These are phyloP conservation scores for Ardeotis arabs DNA, from an alignment of 2,113 vertebrate genomes.

Conservation along the genomic window DNA sequence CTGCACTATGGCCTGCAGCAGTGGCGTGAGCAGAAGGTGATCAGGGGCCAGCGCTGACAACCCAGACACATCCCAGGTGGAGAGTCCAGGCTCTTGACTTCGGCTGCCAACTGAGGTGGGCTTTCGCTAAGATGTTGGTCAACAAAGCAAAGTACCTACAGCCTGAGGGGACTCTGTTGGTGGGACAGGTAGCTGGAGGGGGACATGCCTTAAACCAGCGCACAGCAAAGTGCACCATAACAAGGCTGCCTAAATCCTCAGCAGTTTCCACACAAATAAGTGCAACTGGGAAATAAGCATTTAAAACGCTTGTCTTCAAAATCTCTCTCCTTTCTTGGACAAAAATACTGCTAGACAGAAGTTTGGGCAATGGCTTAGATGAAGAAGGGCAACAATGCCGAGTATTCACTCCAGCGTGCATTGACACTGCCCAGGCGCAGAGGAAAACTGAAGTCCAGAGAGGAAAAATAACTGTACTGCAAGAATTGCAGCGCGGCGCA, in stretches of 20 bases:
- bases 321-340: neutral
- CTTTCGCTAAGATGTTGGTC: neutral
- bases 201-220: neutral
- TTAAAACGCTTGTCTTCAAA: neutral
- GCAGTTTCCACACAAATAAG: neutral
- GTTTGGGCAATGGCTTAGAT: neutral
- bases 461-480: neutral
- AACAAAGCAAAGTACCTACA: neutral
- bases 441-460: neutral
- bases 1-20: neutral
- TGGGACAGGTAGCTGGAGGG: neutral
- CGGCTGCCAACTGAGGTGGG: neutral
- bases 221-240: accelerated
- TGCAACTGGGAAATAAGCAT: neutral
- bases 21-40: neutral
- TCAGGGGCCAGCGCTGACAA: neutral
- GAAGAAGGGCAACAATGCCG: neutral
- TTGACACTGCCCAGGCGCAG: accelerated
- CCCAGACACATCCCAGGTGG: neutral
- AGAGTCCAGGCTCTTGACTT: accelerated
- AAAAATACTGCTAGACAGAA: neutral
- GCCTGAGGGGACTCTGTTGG: neutral
- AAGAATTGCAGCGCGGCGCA: neutral
- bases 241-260: neutral
- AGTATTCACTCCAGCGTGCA: neutral